Evolutionary conservation across 2,113 vertebrate genomes (phyloP), one percentile per base, ranked within the genome.

Genomic region (Stictonetta naevosa): DNA sequence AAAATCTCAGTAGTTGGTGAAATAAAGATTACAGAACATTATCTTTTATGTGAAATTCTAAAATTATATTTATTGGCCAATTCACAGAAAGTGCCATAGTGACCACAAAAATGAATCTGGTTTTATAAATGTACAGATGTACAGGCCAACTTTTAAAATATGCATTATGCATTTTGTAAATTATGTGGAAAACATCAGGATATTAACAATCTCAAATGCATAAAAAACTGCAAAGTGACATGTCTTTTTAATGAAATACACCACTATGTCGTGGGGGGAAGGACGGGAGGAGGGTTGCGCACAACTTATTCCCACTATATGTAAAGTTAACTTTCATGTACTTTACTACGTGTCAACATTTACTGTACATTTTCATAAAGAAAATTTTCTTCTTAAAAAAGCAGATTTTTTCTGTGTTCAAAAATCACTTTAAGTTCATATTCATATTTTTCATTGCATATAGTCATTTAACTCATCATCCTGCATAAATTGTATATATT

Each of bases 21-120:
- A 97, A 97, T 71, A 94, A 97, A 92, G 83, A 95, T 88, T 86
- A 78, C 56, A 81, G 33, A 82, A 94, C 72, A 68, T 86, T 73
- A n/a, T 18, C 11, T 95, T 97, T 98, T 97, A 96, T 98, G 97
- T 98, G 98, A 98, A 98, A 98, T 98, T 98, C 98, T 98, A 99
- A 99, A 99, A 98, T 98, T 98, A 98, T 98, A 98, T 99, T 99
- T 99, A 99, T 99, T 99, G 98, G 98, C 97, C 98, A 98, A 98
- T 98, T 98, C 99, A 99, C 98, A 99, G 98, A 98, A 98, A 99
- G 98, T 99, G 98, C 98, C 95, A 11, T 97, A 97, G 98, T 98
- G 98, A 99, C 98, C 98, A 99, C 98, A 97, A 95, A 98, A 98
- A 98, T 97, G 69, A 97, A 95, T 93, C 91, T 96, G 96, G 86